Conservation (phyloP, 2,113 vertebrate genomes). For the Nannobrachium achirus region DNA sequence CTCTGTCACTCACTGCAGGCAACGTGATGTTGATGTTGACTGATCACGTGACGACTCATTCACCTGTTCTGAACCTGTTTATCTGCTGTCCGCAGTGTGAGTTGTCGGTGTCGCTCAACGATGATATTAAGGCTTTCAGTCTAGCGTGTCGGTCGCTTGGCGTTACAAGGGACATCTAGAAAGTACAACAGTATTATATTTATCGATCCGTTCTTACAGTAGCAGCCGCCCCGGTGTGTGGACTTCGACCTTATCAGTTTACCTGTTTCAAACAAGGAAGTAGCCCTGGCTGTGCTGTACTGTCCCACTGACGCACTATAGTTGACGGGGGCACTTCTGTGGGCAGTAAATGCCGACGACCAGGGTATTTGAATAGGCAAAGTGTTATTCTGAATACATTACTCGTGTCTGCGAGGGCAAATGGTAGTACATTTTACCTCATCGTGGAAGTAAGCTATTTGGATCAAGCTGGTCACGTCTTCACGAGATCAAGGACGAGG, state of each 20-base stretch:
- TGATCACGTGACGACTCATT: conserved; percentile 58
- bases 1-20: too few relatives aligned
- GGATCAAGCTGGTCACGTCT: conserved; percentile 40
- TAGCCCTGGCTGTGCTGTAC: conserved; percentile 11
- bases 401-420: neutral
- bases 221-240: conserved; percentile 5
- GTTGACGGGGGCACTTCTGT: conserved; percentile 22
- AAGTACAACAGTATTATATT: neutral
- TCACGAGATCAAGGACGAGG: conserved; percentile 29
- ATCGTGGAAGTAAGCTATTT: neutral
- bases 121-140: conserved; percentile 1
- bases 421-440: neutral
- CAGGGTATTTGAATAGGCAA: neutral
- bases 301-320: neutral
- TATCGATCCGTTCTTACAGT: too few relatives aligned
- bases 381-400: conserved; percentile 15
- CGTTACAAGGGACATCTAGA: neutral
- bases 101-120: neutral
- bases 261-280: conserved; percentile 74
- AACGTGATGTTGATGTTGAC: conserved; percentile 51
- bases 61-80: conserved; percentile 73
- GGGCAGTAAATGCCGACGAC: neutral
- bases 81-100: conserved; percentile 4
- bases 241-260: conserved; percentile 56
- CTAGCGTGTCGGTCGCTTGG: neutral